Evolutionary conservation across 1,140 invertebrate genomes (phyloP).

Genomic region (Anastrepha ludens): DNA sequence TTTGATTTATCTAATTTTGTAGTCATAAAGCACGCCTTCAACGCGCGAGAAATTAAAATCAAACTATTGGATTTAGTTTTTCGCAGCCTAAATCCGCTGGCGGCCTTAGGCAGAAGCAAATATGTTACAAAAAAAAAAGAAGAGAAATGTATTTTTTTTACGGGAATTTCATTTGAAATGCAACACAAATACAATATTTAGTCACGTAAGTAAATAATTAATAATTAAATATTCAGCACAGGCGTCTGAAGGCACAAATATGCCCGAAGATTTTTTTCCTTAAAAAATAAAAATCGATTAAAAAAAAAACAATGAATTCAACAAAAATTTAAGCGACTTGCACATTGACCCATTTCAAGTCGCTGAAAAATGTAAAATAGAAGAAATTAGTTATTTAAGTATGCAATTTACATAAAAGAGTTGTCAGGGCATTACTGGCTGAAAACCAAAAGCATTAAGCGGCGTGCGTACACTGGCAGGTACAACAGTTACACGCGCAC

Average conservation of each 20-base stretch:
- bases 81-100: not conserved
- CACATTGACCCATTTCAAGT: slow-evolving; percentile 5
- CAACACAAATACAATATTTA: not conserved
- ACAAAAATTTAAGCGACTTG: slow-evolving; percentile 7
- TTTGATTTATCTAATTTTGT: not conserved
- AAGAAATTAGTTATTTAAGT: not conserved
- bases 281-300: not conserved
- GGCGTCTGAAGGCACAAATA: not conserved
- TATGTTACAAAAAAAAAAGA: not conserved
- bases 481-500: not conserved
- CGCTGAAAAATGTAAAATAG: not conserved
- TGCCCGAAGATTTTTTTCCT: not conserved
- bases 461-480: not conserved
- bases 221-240: slow-evolving; percentile 45
- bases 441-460: not conserved
- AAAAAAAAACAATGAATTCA: not conserved
- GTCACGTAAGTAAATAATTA: not conserved
- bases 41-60: not conserved
- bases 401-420: slow-evolving; percentile 22
- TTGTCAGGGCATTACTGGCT: not conserved
- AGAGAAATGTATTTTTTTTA: not conserved
- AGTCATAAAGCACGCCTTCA: not conserved
- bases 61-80: not conserved
- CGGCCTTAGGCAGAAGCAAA: not conserved
- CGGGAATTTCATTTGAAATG: not conserved